These are phyloP conservation scores for Callipepla californica DNA, from an alignment of 2,113 vertebrate genomes.

Conservation along the genomic window DNA sequence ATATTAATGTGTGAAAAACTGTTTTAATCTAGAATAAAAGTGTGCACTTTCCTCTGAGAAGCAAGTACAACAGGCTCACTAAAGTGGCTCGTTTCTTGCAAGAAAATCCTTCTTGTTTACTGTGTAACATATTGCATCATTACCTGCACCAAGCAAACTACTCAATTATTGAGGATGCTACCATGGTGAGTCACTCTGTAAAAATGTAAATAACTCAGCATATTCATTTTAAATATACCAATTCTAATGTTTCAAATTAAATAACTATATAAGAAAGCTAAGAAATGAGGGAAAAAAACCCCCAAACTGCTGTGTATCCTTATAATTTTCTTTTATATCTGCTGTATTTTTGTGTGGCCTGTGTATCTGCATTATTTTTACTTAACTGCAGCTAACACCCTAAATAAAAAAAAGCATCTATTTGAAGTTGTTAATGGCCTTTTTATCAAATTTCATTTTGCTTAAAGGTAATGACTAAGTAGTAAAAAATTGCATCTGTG, in stretches of 20 bases:
- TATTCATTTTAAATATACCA: not conserved
- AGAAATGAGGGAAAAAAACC: not conserved
- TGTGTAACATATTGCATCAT: slow-evolving; percentile 96
- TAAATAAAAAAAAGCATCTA: not conserved
- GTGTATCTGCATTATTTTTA: not conserved
- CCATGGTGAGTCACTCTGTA: slow-evolving; percentile 85
- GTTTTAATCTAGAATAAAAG: slow-evolving; percentile 90
- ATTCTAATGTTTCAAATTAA: not conserved
- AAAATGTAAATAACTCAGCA: not conserved
- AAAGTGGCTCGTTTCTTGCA: slow-evolving; percentile 94
- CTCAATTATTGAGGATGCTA: slow-evolving; percentile 94
- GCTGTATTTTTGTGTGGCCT: not conserved
- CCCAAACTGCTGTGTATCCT: not conserved
- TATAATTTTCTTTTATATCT: not conserved
- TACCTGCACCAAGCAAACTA: slow-evolving; percentile 97
- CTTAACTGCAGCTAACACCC: not conserved
- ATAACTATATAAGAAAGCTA: not conserved
- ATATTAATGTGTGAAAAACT: not conserved
- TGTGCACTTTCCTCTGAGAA: slow-evolving; percentile 94
- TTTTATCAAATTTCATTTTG: not conserved
- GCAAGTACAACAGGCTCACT: slow-evolving; percentile 96
- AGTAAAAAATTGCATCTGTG: not conserved
- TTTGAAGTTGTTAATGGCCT: not conserved
- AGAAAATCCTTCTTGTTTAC: slow-evolving; percentile 96
- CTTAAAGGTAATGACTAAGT: not conserved